Base-by-base conservation (phyloP, 2,888 invertebrate genomes). In the Scelioninae gen. 1 region DNA sequence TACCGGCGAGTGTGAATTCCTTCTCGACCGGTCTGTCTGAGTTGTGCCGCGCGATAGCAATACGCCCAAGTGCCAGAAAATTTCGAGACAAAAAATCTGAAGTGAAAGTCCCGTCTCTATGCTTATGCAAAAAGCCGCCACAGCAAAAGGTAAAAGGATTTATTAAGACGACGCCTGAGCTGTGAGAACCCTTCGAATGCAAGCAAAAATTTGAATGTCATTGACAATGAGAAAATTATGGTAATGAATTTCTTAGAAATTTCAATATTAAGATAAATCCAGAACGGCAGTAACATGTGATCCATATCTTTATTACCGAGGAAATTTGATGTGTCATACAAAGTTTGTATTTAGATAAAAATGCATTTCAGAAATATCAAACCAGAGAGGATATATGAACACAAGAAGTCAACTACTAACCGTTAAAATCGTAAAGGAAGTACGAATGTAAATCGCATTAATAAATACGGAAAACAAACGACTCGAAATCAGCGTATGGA, bases 141-240 rank as follows among this genome's bases (percentile, higher is more conserved):
- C 58, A 16, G 13, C 58, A 34, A 23, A 15, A 31, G 68, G 68
- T 34, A 69, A 82, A 90, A 23, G 23, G 23, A 23, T 91, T 91
- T 90, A 91, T 91, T 90, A 89, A 88, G 87, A 86, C 86, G 87
- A 86, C 85, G 85, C 85, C 85, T 84, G 84, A 80, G 69, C 86
- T 81, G 85, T 76, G 82, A 77, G 87, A 86, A 85, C 83, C 85
- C 62, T 82, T 71, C 66, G 84, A 23, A 15, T 32, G 51, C 43
- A 29, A 11, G 11, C 38, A 15, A 5, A n/a, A 1, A n/a, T 60
- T 51, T 63, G 45, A 72, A 68, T 66, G 10, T 31, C 76, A 62
- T 38, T 29, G 69, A 51, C 53, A 53, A 62, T 45, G 43, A 29
- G 34, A 13, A 29, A 62, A 53, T 51, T 62, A 60, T 66, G 66